These are phyloP conservation scores for Zoanthus solanderi DNA, from an alignment of 92 coral and sea anemone species.

Conservation along the genomic window DNA sequence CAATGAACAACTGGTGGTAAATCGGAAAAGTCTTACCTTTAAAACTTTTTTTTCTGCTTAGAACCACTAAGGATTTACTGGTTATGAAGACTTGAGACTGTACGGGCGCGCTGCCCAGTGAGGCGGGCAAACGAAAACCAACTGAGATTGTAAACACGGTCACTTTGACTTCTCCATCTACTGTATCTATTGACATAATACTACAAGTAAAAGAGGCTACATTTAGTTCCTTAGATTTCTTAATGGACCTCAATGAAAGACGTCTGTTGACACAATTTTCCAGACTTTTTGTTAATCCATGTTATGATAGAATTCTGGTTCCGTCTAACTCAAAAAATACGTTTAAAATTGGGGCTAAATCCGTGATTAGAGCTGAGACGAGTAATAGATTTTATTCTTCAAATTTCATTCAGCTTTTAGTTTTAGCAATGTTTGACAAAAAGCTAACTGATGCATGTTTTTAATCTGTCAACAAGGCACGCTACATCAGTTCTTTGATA, in stretches of 20 bases:
- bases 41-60: too few species aligned
- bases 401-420: not conserved
- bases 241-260: slow-evolving; percentile 31
- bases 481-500: not conserved
- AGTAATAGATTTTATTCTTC: not conserved
- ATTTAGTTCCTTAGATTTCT: not conserved
- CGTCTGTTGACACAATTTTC: slow-evolving; percentile 26
- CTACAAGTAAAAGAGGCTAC: not conserved
- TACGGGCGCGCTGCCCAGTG: too few species aligned
- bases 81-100: too few species aligned
- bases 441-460: not conserved
- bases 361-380: not conserved
- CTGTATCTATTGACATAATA: slow-evolving; percentile 27
- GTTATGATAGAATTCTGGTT: not conserved
- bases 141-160: slow-evolving; percentile 1
- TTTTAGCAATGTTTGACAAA: not conserved
- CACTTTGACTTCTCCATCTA: slow-evolving; percentile 24
- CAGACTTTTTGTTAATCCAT: not conserved
- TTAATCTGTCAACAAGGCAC: not conserved
- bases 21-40: too few species aligned
- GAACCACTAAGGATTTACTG: too few species aligned
- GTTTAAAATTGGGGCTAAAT: not conserved
- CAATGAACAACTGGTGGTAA: too few species aligned
- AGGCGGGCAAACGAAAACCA: too few species aligned
- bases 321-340: not conserved